Evolutionary conservation across 2,797 vertebrate species (phyloP).

Genomic region (Rhabdomys pumilio): DNA sequence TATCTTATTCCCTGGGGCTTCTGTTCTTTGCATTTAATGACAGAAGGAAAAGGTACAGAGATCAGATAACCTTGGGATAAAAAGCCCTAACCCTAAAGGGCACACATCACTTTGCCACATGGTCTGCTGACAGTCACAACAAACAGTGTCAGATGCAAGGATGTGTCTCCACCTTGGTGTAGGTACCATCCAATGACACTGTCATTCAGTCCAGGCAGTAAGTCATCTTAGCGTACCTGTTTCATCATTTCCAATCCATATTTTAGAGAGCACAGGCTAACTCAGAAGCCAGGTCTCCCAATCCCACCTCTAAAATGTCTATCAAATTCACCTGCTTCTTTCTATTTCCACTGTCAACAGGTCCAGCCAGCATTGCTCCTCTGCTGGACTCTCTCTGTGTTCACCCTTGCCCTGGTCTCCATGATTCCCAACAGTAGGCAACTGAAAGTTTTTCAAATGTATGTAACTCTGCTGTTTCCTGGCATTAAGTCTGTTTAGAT

Average conservation of each 20-base stretch:
- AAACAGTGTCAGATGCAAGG: neutral
- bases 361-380: accelerated
- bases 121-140: neutral
- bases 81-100: neutral
- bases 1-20: neutral
- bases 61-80: neutral
- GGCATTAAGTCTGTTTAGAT: neutral
- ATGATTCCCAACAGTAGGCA: neutral
- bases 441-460: neutral
- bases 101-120: neutral
- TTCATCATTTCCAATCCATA: too few relatives aligned
- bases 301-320: neutral
- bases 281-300: neutral
- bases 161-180: accelerated
- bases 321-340: neutral
- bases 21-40: too few relatives aligned
- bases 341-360: accelerated
- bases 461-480: neutral
- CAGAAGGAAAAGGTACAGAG: neutral
- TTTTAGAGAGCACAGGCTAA: neutral
- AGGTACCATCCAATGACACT: accelerated
- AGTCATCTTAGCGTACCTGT: neutral
- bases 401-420: neutral
- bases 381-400: accelerated
- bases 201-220: neutral